Evolutionary conservation across 1,140 invertebrate genomes (phyloP).

Genomic region (Melipona quadrifasciata): DNA sequence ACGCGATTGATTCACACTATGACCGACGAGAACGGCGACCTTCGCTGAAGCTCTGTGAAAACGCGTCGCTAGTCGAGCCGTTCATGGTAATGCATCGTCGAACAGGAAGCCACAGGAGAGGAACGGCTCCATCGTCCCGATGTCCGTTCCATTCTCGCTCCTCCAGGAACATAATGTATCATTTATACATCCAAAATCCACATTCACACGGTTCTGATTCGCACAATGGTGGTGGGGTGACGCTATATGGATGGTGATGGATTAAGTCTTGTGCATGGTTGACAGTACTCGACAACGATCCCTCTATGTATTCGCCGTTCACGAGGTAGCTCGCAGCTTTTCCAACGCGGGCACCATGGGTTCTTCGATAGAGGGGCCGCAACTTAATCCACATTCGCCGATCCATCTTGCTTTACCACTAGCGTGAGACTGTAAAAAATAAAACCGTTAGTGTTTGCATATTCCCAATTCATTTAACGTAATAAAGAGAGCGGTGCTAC

Average conservation of each 20-base stretch:
- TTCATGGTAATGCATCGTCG: conserved; percentile 30
- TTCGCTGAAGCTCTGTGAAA: conserved; percentile 12
- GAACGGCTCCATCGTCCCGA: conserved; percentile 3
- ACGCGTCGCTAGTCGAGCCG: conserved; percentile 1
- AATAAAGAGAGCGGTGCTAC: no score
- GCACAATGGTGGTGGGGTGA: conserved; percentile 70
- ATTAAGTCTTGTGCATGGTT: conserved; percentile 80
- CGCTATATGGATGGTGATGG: conserved; percentile 74
- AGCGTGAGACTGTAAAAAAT: conserved; percentile 85
- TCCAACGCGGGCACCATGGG: conserved; percentile 77
- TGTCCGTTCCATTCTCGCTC: conserved; percentile 24
- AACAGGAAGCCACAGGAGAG: conserved; percentile 24
- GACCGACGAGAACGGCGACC: background rate
- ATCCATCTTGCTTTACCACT: conserved; percentile 89
- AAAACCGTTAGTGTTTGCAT: background rate
- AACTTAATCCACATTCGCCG: conserved; percentile 84
- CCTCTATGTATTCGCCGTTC: conserved; percentile 63
- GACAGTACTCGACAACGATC: conserved; percentile 35
- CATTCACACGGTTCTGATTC: conserved; percentile 58
- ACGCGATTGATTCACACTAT: background rate
- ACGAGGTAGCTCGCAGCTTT: conserved; percentile 79
- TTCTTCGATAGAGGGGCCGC: conserved; percentile 77
- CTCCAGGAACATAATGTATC: conserved; percentile 61
- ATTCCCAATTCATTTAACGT: background rate
- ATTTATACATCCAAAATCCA: conserved; percentile 46